Percentiles rank a stretch among this genome's conserved stretches.
Conservation (phyloP, 2,797 vertebrate species). For the Hemitrygon akajei region DNA sequence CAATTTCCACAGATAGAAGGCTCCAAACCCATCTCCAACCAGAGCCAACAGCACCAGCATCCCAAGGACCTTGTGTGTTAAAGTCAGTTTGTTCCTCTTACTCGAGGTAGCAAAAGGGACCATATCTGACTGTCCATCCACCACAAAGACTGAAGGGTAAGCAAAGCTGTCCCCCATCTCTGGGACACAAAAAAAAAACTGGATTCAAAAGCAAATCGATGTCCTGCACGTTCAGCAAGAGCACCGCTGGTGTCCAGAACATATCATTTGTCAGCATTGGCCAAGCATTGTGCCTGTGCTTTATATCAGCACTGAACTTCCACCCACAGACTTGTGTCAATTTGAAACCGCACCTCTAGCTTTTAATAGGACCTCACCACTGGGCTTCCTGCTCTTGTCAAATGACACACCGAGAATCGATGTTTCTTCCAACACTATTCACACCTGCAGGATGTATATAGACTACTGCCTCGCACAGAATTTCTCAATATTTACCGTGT, state of each 20-base stretch:
- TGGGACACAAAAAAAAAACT: not conserved
- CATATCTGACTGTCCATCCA: conserved; percentile 2
- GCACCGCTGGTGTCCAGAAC: not conserved
- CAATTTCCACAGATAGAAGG: not conserved
- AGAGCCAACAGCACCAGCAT: not conserved
- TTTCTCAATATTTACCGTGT: not conserved
- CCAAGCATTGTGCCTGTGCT: not conserved
- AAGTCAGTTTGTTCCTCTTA: conserved; percentile 11
- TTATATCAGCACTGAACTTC: not conserved
- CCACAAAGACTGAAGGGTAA: conserved; percentile 6
- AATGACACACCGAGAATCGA: not conserved
- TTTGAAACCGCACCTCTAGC: conserved; percentile 14
- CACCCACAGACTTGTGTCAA: conserved; percentile 5
- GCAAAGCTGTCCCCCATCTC: not conserved
- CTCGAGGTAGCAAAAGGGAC: not conserved
- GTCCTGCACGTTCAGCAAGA: not conserved
- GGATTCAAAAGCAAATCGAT: not conserved
- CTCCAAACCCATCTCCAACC: conserved; percentile 10
- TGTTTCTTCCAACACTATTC: not conserved
- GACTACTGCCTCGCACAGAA: not conserved
- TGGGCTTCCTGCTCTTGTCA: not conserved
- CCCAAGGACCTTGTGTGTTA: not conserved
- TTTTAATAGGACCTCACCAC: not conserved
- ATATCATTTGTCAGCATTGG: not conserved
- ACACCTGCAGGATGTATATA: not conserved